A percentile compares a stretch with the other conserved stretches of the same genome.
These are phyloP conservation scores for Caenorhabditis sp. DNA, from an alignment of 2,888 invertebrate genomes.

Conservation along the genomic window DNA sequence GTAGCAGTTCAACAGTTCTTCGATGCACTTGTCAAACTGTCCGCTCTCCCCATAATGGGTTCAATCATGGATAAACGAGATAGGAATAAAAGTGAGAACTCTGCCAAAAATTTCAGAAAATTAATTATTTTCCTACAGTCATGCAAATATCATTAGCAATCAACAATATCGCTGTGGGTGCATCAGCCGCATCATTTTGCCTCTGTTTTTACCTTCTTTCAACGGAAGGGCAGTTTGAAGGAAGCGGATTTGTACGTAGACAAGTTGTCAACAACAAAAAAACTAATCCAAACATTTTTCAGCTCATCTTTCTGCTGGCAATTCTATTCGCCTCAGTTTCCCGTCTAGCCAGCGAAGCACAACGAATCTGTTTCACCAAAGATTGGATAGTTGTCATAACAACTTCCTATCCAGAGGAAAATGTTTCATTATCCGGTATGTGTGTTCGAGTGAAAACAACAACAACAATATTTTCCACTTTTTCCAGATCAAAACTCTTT, in stretches of 20 bases:
- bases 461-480: neutral
- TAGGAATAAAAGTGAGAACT: slow-evolving; percentile 24
- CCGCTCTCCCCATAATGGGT: slow-evolving; percentile 21
- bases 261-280: too few species aligned
- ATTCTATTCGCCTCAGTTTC: slow-evolving; percentile 40
- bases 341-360: slow-evolving; percentile 58
- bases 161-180: slow-evolving; percentile 55
- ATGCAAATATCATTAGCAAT: slow-evolving; percentile 33
- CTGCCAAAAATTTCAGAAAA: neutral
- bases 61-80: slow-evolving; percentile 29
- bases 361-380: slow-evolving; percentile 63
- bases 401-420: slow-evolving; percentile 14
- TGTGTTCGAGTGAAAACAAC: too few species aligned
- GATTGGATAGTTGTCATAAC: slow-evolving; percentile 66
- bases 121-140: slow-evolving; percentile 14
- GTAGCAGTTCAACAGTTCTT: slow-evolving; percentile 52
- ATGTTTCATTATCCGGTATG: slow-evolving; percentile 1
- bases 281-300: too few species aligned
- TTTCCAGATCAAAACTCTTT: slow-evolving; percentile 56
- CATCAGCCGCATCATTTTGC: slow-evolving; percentile 44
- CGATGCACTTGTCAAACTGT: slow-evolving; percentile 43
- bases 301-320: slow-evolving; percentile 22
- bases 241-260: neutral
- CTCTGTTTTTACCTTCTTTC: slow-evolving; percentile 17
- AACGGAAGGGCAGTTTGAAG: neutral